Base-by-base conservation (phyloP, 2,797 vertebrate species). In the Anabas testudineus region DNA sequence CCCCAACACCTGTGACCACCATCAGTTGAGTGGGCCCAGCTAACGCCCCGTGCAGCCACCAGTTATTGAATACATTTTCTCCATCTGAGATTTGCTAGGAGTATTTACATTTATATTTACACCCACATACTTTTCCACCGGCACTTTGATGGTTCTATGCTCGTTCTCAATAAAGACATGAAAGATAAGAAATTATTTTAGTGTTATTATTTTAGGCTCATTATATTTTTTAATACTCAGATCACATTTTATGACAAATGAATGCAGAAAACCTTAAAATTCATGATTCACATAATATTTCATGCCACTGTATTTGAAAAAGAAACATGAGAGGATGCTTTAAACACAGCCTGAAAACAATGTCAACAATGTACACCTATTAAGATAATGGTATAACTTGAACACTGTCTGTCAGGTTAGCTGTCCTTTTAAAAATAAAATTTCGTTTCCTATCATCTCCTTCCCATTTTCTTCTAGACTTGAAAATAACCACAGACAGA, bases 1-100 rank as follows among this genome's bases (percentile, higher is more conserved):
- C 58, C 55, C 22, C 21, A 54, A 76, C 89, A 91, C 85, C 86
- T 90, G 90, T 56, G 87, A 62, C 81, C 87, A 71, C 61, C 42
- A 42, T 68, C 58, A 52, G 19, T 39, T 70, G 61, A 80, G 62
- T 63, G 74, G 71, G 60, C 41, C 66, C 75, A 67, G 64, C 81
- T 72, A 72, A 77, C 88, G 51, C 61, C 81, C 73, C 84, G 85
- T 78, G 78, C 71, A 88, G 48, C 79, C 79, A 80, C 58, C 75
- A 75, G 73, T 68, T 67, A 74, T 71, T 77, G 80, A 82, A 90
- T 82, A 70, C 34, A 85, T 77, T 83, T 77, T 36, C 34, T 32
- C 22, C 47, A 62, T 69, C n/a, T 41, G 0, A 68, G 78, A 80
- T 81, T 68, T 83, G 41, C 26, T 67, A 56, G 58, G 43, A 73